Evolutionary conservation across 2,797 vertebrate genomes (phyloP).

Genomic region (Etheostoma nigrum): DNA sequence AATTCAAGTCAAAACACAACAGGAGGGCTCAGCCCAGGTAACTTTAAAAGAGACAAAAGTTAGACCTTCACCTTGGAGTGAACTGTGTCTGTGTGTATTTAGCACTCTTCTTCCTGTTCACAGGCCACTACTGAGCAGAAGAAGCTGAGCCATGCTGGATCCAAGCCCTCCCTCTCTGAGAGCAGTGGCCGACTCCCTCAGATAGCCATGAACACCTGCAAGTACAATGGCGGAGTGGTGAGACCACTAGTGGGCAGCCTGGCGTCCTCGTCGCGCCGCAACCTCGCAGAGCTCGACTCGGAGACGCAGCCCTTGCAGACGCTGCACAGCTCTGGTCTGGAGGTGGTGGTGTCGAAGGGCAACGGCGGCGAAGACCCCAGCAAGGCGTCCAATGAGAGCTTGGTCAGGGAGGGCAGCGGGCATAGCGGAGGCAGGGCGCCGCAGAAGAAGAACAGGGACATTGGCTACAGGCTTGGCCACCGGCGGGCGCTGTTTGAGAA

Average conservation of each 20-base stretch:
- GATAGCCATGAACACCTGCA: slow-evolving; percentile 96
- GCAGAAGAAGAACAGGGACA: slow-evolving; percentile 87
- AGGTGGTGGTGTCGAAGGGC: slow-evolving; percentile 90
- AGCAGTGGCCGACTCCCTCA: slow-evolving; percentile 87
- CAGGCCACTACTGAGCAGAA: slow-evolving; percentile 87
- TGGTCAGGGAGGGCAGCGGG: slow-evolving; percentile 76
- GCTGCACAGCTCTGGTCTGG: slow-evolving; percentile 87
- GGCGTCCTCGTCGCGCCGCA: slow-evolving; percentile 85
- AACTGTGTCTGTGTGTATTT: slow-evolving; percentile 17
- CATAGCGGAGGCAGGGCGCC: slow-evolving; percentile 64
- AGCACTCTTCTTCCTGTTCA: slow-evolving; percentile 37
- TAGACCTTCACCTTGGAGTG: too few species aligned
- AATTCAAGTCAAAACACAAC: too few species aligned
- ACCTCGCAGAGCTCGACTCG: slow-evolving; percentile 86
- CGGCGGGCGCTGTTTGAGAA: slow-evolving; percentile 94
- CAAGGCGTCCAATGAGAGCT: slow-evolving; percentile 82
- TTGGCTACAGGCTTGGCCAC: slow-evolving; percentile 93
- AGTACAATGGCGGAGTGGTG: slow-evolving; percentile 92
- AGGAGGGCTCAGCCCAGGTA: too few species aligned
- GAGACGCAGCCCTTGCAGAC: slow-evolving; percentile 89
- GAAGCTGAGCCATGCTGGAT: slow-evolving; percentile 93
- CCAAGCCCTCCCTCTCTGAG: slow-evolving; percentile 86
- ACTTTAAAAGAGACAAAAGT: too few species aligned
- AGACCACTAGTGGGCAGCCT: slow-evolving; percentile 89
- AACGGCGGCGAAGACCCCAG: slow-evolving; percentile 85